Base-by-base conservation (phyloP, 2,888 invertebrate species). In the Hemaris fuciformis region DNA sequence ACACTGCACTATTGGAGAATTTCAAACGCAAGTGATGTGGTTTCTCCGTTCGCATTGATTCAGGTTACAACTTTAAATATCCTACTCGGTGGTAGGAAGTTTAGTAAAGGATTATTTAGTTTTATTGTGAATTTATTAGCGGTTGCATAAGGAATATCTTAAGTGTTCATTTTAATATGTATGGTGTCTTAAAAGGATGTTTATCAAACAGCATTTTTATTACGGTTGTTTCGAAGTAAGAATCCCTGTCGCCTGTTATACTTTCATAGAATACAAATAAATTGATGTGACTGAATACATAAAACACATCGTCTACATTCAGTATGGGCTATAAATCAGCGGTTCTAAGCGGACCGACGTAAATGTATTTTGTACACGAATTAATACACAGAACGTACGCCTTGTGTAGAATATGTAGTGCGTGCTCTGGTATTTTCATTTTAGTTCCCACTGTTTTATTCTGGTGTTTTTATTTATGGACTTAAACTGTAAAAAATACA, bases 181-280 rank as follows among this genome's bases (percentile, higher is more conserved):
- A n/a, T 38, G 3, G n/a, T 38, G n/a, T 10, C 13, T 38, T n/a
- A n/a, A n/a, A n/a, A n/a, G 38, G 38, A 38, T 38, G 38, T 38
- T 38, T 38, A 38, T 13, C 13, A n/a, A 15, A 8, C n/a, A 2
- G 27, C 27, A 25, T 18, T 18, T 3, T 10, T 43, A 8, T 43
- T 43, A 27, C 27, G 8, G 45, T 27, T 48, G n/a, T 23, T 34
- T 3, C 38, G n/a, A n/a, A 38, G 13, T n/a, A 38, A n/a, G n/a
- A 38, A 4, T n/a, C 25, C 5, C 10, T 31, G 53, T 31, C 53
- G 15, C 27, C 18, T 18, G 18, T 10, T 10, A 20, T 22, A 25
- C 27, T 48, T 48, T 53, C 18, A 53, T 31, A 53, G 53, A 53
- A 53, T 53, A 18, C 27, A 53, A 53, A 53, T 53, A 53, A 53